Base-by-base conservation (phyloP, 2,888 invertebrate species). In the Xestia rhomboidea region DNA sequence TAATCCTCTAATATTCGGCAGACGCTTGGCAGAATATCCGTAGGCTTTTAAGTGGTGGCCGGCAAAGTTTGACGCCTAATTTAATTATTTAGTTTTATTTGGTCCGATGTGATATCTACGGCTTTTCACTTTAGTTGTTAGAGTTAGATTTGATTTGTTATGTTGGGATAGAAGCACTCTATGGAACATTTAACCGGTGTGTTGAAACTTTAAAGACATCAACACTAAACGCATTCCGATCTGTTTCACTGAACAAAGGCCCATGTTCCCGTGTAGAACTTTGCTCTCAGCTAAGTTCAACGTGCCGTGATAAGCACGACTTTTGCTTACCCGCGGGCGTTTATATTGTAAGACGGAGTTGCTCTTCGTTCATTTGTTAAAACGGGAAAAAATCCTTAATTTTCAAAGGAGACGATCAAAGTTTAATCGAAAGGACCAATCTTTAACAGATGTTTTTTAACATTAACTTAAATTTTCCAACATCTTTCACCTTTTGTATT, bases 1-100 rank as follows among this genome's bases (percentile, higher is more conserved):
- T 84, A 87, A 87, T 87, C 84, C 72, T 70, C 75, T 78, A 88
- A 87, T 88, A 88, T 87, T 88, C 68, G 71, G 73, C 86, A 27
- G 67, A 54, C 63, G 57, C 63, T 76, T 64, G 71, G 64, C 63
- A 46, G 49, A 71, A 72, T 79, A 79, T 76, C 51, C 71, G 57
- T 73, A 75, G 76, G 76, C 73, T 62, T 84, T 76, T 71, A 73
- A 84, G 76, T 84, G 70, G 62, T 77, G 18, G 71, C 64, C 70
- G 66, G 30, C 54, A 51, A 49, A 84, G 63, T 76, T 76, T 69
- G 77, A 63, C 69, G 81, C 64, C 67, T 64, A 51, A 72, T 76
- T 81, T 73, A 77, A 81, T 84, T 68, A 68, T 73, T 34, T 70
- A 63, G 76, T 74, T 75, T 63, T 76, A 76, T 84, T 86, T 75